Conservation (phyloP, 2,797 vertebrate species). For the Hydrocynus forskahlii region DNA sequence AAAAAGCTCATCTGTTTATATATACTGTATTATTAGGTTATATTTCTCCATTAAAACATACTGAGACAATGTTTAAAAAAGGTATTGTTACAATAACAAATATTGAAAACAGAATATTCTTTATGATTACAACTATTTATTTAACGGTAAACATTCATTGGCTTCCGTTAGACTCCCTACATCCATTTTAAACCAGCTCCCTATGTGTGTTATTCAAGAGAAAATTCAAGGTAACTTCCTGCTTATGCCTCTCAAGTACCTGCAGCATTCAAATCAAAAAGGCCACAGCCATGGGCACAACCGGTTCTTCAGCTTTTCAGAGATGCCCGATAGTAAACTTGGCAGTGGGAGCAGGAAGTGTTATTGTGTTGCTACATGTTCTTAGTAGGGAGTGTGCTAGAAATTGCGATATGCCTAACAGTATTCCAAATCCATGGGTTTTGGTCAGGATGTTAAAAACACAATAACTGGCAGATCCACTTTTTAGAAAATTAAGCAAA, state of each 20-base stretch:
- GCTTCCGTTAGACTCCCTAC: no score
- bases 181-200: not conserved
- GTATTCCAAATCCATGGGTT: not conserved
- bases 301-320: not conserved
- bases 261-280: not conserved
- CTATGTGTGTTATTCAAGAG: not conserved
- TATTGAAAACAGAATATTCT: no score
- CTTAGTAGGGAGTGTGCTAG: not conserved
- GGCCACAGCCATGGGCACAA: not conserved
- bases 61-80: no score
- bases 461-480: no score
- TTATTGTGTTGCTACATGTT: not conserved
- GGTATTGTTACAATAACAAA: no score
- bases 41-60: no score
- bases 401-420: not conserved
- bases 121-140: no score
- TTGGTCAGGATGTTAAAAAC: no score
- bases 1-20: no score
- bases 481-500: no score
- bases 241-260: not conserved
- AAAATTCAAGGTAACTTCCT: constrained; percentile 23
- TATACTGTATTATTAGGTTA: no score
- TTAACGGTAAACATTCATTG: no score
- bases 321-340: not conserved
- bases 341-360: not conserved